phyloP scores from a whole-genome alignment of 2,113 vertebrate species.

The Excalfactoria chinensis region DNA sequence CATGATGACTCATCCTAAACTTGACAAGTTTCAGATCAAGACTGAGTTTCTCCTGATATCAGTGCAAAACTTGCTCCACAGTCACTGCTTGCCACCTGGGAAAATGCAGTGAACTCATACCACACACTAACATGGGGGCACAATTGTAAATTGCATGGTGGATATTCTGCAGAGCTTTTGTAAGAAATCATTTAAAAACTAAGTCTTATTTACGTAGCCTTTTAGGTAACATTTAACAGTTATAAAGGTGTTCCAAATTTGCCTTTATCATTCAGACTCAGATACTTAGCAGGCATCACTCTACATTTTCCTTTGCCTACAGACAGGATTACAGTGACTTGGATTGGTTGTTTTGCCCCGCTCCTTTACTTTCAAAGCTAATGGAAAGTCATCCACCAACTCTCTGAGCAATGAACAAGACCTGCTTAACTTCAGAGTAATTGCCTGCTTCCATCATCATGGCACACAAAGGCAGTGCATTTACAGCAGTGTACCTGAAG shows the following conservation, averaged over 20 bases:
- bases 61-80: neutral
- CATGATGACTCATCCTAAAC: neutral
- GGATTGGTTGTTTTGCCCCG: fast-evolving
- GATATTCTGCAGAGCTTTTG: neutral
- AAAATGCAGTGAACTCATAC: fast-evolving
- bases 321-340: neutral
- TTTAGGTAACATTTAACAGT: neutral
- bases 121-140: fast-evolving
- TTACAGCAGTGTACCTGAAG: neutral
- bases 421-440: neutral
- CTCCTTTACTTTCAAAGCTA: neutral
- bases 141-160: neutral
- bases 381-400: neutral
- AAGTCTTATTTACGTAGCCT: neutral
- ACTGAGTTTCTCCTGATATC: neutral
- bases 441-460: neutral
- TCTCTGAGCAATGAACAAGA: neutral
- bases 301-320: neutral
- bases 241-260: neutral
- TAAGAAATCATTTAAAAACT: neutral
- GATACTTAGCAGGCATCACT: neutral
- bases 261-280: neutral
- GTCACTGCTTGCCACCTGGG: neutral
- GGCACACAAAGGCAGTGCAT: neutral
- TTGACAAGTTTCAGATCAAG: neutral